Conservation (phyloP, 2,888 invertebrate species). For the Microctonus hyperodae region DNA sequence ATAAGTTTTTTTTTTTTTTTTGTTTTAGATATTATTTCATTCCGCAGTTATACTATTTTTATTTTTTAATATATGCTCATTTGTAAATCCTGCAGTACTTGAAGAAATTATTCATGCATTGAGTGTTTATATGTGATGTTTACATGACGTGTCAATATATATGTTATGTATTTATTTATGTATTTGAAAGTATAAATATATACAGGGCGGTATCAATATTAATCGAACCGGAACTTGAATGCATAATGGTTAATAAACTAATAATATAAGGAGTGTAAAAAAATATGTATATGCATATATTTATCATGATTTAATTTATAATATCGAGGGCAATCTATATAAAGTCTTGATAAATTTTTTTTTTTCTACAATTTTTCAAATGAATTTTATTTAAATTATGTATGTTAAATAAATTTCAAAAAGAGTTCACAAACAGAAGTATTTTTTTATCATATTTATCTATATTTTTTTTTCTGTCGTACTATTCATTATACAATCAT, state of each 20-base stretch:
- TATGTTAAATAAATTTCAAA: too few species aligned
- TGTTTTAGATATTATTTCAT: not conserved
- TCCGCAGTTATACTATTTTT: not conserved
- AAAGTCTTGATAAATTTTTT: not conserved
- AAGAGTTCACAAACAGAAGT: not conserved
- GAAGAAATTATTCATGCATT: slow-evolving; percentile 20
- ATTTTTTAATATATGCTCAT: slow-evolving; percentile 16
- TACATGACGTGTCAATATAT: not conserved
- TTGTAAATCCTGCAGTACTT: slow-evolving; percentile 25
- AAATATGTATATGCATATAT: not conserved
- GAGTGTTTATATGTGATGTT: not conserved
- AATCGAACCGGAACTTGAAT: slow-evolving; percentile 14
- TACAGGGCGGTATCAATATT: not conserved
- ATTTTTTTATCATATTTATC: not conserved
- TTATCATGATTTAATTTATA: not conserved
- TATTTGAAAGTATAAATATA: not conserved
- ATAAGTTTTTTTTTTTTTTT: not conserved
- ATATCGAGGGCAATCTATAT: not conserved
- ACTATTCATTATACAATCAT: not conserved
- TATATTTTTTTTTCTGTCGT: not conserved
- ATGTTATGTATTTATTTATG: not conserved
- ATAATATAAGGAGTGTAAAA: not conserved
- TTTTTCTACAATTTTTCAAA: not conserved
- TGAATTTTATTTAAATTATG: not conserved
- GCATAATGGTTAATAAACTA: not conserved